phyloP scores from a whole-genome alignment of 2,113 vertebrate genomes.

The Catagonus wagneri region DNA sequence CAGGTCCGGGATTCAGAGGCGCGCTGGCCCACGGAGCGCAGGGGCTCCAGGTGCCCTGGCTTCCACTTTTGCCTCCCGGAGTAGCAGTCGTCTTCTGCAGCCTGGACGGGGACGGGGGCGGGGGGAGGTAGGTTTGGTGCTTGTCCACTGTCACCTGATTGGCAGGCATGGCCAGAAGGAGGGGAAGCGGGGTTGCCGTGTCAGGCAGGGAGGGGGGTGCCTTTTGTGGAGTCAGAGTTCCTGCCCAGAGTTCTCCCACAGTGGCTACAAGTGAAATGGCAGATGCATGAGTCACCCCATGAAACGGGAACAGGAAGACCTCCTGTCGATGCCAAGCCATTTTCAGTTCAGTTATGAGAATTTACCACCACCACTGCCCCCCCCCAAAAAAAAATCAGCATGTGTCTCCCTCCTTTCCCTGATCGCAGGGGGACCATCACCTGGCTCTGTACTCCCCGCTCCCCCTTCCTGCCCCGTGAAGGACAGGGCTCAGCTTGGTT shows the following conservation, averaged over 20 bases:
- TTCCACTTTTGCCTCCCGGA: background rate
- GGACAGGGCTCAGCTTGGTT: background rate
- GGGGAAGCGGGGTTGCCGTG: background rate
- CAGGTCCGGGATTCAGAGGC: background rate
- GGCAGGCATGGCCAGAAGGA: conserved; percentile 33
- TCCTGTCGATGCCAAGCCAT: conserved; percentile 7
- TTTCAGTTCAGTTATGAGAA: conserved; percentile 43
- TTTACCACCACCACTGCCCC: background rate
- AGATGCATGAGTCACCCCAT: conserved; percentile 40
- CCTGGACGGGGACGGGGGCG: too few species aligned
- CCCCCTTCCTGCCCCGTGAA: background rate
- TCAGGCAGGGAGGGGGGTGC: background rate
- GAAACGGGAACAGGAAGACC: background rate
- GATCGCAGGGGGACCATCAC: accelerated
- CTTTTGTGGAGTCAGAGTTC: conserved; percentile 33
- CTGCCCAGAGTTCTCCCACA: conserved; percentile 23
- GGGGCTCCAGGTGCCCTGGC: background rate
- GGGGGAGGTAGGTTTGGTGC: background rate
- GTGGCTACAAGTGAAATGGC: conserved; percentile 26
- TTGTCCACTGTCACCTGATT: background rate
- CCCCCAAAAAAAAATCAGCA: background rate
- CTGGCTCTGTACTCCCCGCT: background rate
- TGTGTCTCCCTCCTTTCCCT: background rate
- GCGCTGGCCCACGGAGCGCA: background rate
- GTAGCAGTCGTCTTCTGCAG: background rate